Evolutionary conservation across 2,888 invertebrate species (phyloP).

Genomic region (Stegophylla sp.): DNA sequence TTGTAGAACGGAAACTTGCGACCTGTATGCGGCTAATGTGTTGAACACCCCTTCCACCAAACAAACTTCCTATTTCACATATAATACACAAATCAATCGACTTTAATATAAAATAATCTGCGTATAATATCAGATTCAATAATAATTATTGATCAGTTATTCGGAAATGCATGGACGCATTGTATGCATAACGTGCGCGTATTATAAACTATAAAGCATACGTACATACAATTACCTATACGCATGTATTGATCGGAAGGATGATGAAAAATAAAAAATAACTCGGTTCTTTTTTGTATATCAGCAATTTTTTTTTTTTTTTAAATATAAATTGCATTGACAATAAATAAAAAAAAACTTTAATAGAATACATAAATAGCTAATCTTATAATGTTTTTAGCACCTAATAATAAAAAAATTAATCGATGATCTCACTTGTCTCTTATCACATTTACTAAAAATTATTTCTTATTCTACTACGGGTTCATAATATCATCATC

Average conservation of each 20-base stretch:
- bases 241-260: neutral
- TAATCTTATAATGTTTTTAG: slow-evolving; percentile 44
- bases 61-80: slow-evolving; percentile 52
- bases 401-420: slow-evolving; percentile 55
- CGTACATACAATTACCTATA: no score
- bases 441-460: slow-evolving; percentile 56
- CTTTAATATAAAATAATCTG: neutral
- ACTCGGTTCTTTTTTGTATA: slow-evolving; percentile 29
- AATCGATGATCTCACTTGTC: slow-evolving; percentile 55
- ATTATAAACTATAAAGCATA: no score
- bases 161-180: neutral
- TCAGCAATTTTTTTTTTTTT: slow-evolving; percentile 27
- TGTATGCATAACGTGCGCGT: neutral
- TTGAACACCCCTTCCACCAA: slow-evolving; percentile 57
- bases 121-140: neutral
- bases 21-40: slow-evolving; percentile 55
- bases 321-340: slow-evolving; percentile 47
- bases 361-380: slow-evolving; percentile 53
- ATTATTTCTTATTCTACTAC: slow-evolving; percentile 44
- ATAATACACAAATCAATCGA: slow-evolving; percentile 37
- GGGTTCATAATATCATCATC: slow-evolving; percentile 18
- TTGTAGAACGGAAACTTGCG: slow-evolving; percentile 57
- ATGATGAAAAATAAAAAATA: neutral
- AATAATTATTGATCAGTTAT: slow-evolving; percentile 13
- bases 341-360: slow-evolving; percentile 32